These are phyloP conservation scores for Glaucopsyche alexis DNA, from an alignment of 2,888 invertebrate genomes.

Conservation along the genomic window DNA sequence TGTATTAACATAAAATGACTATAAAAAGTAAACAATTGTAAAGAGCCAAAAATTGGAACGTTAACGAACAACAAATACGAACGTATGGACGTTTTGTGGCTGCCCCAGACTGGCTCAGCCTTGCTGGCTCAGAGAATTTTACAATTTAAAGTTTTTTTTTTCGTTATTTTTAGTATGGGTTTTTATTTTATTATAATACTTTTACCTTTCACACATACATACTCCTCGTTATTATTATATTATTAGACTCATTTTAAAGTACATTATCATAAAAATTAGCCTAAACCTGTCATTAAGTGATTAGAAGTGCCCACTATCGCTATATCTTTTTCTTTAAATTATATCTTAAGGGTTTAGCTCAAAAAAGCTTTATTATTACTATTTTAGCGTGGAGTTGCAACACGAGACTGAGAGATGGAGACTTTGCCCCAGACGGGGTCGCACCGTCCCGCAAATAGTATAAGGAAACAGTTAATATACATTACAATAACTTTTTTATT, in stretches of 20 bases:
- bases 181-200: too few species aligned
- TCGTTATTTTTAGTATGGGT: too few species aligned
- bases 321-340: slow-evolving; percentile 33
- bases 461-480: slow-evolving; percentile 57
- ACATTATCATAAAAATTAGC: neutral
- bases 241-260: neutral
- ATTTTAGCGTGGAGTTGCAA: slow-evolving; percentile 72
- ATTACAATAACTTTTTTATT: slow-evolving; percentile 60
- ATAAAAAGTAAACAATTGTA: too few species aligned
- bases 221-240: neutral
- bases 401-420: slow-evolving; percentile 74
- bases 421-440: slow-evolving; percentile 69
- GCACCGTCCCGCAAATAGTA: slow-evolving; percentile 75
- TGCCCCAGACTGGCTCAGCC: too few species aligned
- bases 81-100: too few species aligned
- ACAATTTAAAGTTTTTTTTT: too few species aligned
- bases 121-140: too few species aligned
- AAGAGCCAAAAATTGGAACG: too few species aligned
- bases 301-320: slow-evolving; percentile 27
- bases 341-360: slow-evolving; percentile 36
- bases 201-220: too few species aligned
- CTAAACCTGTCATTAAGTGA: neutral
- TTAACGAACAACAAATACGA: too few species aligned
- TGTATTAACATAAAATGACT: neutral
- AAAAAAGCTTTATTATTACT: slow-evolving; percentile 48